Base-by-base conservation (phyloP, 2,797 vertebrate genomes). In the Scyliorhinus canicula region DNA sequence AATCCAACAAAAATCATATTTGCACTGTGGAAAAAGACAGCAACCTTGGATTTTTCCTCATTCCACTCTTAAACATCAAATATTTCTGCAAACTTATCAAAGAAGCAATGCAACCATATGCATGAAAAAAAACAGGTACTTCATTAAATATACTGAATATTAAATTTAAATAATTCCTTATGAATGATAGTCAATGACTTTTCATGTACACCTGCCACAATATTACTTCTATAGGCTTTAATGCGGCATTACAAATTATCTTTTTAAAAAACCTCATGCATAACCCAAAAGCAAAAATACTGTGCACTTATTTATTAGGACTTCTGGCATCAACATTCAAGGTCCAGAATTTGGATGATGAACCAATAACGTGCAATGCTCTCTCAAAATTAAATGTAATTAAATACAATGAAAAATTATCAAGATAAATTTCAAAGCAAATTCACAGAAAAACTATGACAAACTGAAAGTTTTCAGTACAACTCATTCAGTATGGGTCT, bases 1-100 rank as follows among this genome's bases (percentile, higher is more conserved):
- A 97, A 99, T 99, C 99, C 99, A 99, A 97, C 99, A 99, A 96
- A 99, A 99, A 96, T 99, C 99, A 95, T 99, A 99, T 96, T 99
- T 99, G 95, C 99, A 99, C 99, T 99, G 96, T 7, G 96, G 95
- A 74, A 96, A 67, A 95, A 95, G 96, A 4, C 60, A 88, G 85
- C 57, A 95, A 47, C 16, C 16, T 84, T 21, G 35, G 47, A 44
- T 60, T 82, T 67, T 67, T 74, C 63, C 65, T 94, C 19, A 35
- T 11, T 55, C 74, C 28, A 50, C 47, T 74, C 35, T n/a, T n/a
- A 55, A 63, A 63, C 60, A 31, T 60, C 55, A 67, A 74, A 31
- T 35, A 79, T 55, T 90, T 69, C 95, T 84, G 40, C 24, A 95
- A 90, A 40, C 11, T 84, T 47, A 35, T 7, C 50, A 86, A 35